phyloP scores from a whole-genome alignment of 2,113 vertebrate genomes.

The Zingel zingel region DNA sequence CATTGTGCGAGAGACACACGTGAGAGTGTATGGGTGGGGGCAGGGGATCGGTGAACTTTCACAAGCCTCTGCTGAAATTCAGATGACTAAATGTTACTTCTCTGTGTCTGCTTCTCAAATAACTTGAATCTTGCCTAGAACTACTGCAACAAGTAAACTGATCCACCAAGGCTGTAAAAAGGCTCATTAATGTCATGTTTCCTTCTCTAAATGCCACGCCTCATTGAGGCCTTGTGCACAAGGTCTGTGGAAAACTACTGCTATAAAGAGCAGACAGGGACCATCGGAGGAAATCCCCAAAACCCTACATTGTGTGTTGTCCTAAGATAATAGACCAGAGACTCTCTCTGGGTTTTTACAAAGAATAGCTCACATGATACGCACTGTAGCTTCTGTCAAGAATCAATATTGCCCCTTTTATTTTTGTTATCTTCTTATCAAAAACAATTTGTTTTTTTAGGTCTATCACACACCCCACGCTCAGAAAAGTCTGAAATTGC shows the following conservation, averaged over 20 bases:
- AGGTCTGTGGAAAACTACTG: conserved; percentile 84
- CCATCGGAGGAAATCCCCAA: conserved; percentile 74
- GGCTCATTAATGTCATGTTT: conserved; percentile 50
- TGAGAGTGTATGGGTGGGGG: conserved; percentile 74
- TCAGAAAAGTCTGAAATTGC: conserved; percentile 88
- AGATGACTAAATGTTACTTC: conserved; percentile 30
- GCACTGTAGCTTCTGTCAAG: background rate
- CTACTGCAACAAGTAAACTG: background rate
- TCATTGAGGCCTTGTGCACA: conserved; percentile 50
- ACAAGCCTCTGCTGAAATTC: conserved; percentile 65
- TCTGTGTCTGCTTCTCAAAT: conserved; percentile 10
- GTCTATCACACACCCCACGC: conserved; percentile 84
- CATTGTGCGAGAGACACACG: conserved; percentile 84
- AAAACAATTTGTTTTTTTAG: conserved; percentile 62
- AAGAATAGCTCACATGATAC: background rate
- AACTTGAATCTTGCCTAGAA: background rate
- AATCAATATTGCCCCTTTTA: background rate
- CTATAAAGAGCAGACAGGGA: conserved; percentile 68
- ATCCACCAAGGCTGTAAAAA: background rate
- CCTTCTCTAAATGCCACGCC: conserved; percentile 69
- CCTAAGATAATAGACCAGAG: conserved; percentile 52
- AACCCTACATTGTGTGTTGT: conserved; percentile 44
- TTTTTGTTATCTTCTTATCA: background rate
- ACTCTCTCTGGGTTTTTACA: conserved; percentile 1
- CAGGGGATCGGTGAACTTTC: conserved; percentile 64